phyloP scores from a whole-genome alignment of 2,113 vertebrate genomes.

The Zeus faber region DNA sequence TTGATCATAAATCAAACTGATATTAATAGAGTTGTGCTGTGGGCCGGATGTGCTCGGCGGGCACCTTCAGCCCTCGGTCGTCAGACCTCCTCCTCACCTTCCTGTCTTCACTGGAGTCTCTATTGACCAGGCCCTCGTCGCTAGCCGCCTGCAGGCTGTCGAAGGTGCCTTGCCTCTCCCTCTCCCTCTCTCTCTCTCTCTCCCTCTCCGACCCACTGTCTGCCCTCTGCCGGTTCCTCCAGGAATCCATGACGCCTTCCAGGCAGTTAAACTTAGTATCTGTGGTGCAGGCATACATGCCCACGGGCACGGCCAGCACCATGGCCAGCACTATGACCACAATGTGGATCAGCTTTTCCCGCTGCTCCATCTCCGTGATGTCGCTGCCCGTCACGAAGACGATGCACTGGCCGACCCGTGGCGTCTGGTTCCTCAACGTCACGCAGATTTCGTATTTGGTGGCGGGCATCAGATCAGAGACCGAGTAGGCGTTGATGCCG shows the following conservation, averaged over 20 bases:
- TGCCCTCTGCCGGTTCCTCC: constrained; percentile 40
- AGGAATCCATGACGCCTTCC: constrained; percentile 57
- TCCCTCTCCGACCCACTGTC: constrained; percentile 11
- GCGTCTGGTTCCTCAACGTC: constrained; percentile 73
- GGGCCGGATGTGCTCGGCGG: constrained; percentile 45
- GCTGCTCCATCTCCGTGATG: constrained; percentile 79
- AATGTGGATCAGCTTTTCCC: constrained; percentile 86
- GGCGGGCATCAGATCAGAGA: constrained; percentile 80
- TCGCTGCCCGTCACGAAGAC: constrained; percentile 87
- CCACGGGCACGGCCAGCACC: constrained; percentile 82
- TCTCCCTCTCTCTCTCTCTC: constrained; percentile 31
- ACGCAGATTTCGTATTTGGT: constrained; percentile 90
- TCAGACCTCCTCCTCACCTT: constrained; percentile 64
- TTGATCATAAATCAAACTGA: no score
- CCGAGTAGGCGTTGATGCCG: constrained; percentile 80
- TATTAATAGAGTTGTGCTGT: constrained; percentile 77
- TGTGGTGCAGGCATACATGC: constrained; percentile 83
- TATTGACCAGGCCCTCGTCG: constrained; percentile 75
- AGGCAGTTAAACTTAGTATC: constrained; percentile 75
- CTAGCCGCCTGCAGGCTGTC: constrained; percentile 78
- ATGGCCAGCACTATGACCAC: constrained; percentile 86
- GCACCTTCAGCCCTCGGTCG: constrained; percentile 52
- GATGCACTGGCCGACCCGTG: constrained; percentile 79
- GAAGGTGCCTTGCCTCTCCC: constrained; percentile 72
- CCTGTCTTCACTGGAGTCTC: constrained; percentile 59